Evolutionary conservation across 2,888 invertebrate genomes (phyloP), one percentile per base, ranked within the genome.

Genomic region (Amaurobius ferox): DNA sequence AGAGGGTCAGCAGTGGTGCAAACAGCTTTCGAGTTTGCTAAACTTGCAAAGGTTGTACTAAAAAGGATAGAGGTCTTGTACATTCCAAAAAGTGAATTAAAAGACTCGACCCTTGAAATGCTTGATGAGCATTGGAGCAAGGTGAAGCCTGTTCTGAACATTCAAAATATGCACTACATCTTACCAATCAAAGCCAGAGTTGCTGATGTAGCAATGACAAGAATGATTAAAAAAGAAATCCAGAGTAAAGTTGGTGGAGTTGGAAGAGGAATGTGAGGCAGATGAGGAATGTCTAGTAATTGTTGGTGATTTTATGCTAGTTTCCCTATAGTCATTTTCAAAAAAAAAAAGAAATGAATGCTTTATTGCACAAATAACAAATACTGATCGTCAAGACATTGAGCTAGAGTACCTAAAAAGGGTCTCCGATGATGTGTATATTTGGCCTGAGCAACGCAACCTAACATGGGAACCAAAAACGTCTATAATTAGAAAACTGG

Each of bases 401-500:
- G n/a, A n/a, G n/a, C n/a, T n/a, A n/a, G n/a, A n/a, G n/a, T n/a
- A n/a, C n/a, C n/a, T n/a, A n/a, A n/a, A n/a, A n/a, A n/a, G n/a
- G n/a, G n/a, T n/a, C n/a, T n/a, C n/a, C n/a, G n/a, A n/a, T n/a
- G n/a, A n/a, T n/a, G n/a, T n/a, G n/a, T n/a, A n/a, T n/a, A n/a
- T n/a, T n/a, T 6, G 23, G 6, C 5, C 5, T 55, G 55, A 55
- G 23, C n/a, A n/a, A n/a, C n/a, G n/a, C n/a, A 23, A 9, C 7
- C 6, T 16, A 55, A 9, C 16, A 16, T 9, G 55, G 55, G 16
- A 55, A 55, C 16, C n/a, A 23, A 55, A 55, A 55, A 55, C 55
- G 16, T 55, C 16, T 23, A 55, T 55, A 55, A 55, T 55, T 55
- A 55, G 55, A 55, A 55, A 55, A 55, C 55, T 55, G 55, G 23